Conservation (phyloP, 2,888 invertebrate species). For the Apodemia mormo region DNA sequence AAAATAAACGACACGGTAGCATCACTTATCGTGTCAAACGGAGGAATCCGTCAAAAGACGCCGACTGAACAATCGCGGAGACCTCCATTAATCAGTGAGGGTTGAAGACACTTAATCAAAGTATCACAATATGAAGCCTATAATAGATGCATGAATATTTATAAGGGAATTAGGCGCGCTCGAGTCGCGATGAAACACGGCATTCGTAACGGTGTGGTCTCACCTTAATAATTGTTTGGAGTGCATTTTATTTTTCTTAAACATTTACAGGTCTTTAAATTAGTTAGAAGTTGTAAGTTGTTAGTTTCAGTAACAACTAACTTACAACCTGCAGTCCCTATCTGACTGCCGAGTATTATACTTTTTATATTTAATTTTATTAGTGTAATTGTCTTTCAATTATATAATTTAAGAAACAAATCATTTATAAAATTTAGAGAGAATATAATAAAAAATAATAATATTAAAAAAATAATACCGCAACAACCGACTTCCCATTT, state of each 20-base stretch:
- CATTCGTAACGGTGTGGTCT: slow-evolving; percentile 58
- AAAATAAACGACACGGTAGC: slow-evolving; percentile 43
- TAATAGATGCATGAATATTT: slow-evolving; percentile 74
- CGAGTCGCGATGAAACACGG: slow-evolving; percentile 43
- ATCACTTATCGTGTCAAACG: slow-evolving; percentile 35
- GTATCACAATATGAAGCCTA: slow-evolving; percentile 72
- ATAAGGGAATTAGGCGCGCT: slow-evolving; percentile 66
- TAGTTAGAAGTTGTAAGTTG: no score
- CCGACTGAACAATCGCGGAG: slow-evolving; percentile 45
- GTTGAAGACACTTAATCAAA: slow-evolving; percentile 74
- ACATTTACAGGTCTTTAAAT: background rate
- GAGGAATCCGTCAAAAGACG: slow-evolving; percentile 41
- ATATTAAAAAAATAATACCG: no score
- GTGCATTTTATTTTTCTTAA: slow-evolving; percentile 33
- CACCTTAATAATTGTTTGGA: slow-evolving; percentile 53
- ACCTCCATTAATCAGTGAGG: slow-evolving; percentile 64
- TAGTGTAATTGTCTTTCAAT: no score
- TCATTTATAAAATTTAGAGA: no score
- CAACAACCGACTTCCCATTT: no score
- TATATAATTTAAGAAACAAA: no score
- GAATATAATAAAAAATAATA: no score
- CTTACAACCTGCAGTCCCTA: no score
- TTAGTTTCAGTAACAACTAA: no score
- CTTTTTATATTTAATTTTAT: no score
- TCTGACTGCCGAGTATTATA: no score